Evolutionary conservation across 2,797 vertebrate species (phyloP), one percentile per base, ranked within the genome.

Genomic region (Poeciliopsis gracilis): DNA sequence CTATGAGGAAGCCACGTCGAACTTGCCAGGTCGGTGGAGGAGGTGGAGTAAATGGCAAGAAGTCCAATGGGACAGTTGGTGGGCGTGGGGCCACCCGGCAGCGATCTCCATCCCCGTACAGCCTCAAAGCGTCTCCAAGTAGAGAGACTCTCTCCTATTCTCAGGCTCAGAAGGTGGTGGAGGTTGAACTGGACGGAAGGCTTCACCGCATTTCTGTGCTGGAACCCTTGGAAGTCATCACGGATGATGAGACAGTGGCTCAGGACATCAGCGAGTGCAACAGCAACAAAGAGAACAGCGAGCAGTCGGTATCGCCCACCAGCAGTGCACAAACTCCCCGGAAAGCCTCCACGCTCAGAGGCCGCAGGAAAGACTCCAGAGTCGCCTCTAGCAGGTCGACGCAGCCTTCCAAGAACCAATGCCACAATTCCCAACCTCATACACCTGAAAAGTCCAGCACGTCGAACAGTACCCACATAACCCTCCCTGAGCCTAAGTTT

Each of bases 241-340:
- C 98, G 0, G 98, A 99, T 82, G 97, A 99, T 0, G 98, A 99
- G 84, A 95, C 99, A 93, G 97, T 96, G 8, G 98, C 98, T 78
- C 97, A 99, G 95, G 98, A 99, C 88, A 97, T 99, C 86, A 97
- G 95, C 0, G 98, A 99, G 90, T 99, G 97, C 93, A 99, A 99
- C 88, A 99, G 98, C 92, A 99, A 99, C 95, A 99, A 99, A 89
- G 98, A 99, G 83, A 99, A 99, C 93, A 99, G 97, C 0, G 97
- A 98, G 90, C 96, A 97, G 89, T 84, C 97, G 25, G 94, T 96
- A 1, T 92, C 95, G 72, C 93, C 96, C 67, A 89, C 96, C 76
- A 95, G 94, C 79, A 95, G 95, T 73, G 84, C 86, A 46, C 93
- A 88, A 79, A 95, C 95, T 1, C 93, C 94, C 47, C 97, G 96